A percentile compares a stretch with the other conserved stretches of the same genome.
phyloP scores from a whole-genome alignment of 2,113 vertebrate genomes.

The Cyprinodon brontotheroides region DNA sequence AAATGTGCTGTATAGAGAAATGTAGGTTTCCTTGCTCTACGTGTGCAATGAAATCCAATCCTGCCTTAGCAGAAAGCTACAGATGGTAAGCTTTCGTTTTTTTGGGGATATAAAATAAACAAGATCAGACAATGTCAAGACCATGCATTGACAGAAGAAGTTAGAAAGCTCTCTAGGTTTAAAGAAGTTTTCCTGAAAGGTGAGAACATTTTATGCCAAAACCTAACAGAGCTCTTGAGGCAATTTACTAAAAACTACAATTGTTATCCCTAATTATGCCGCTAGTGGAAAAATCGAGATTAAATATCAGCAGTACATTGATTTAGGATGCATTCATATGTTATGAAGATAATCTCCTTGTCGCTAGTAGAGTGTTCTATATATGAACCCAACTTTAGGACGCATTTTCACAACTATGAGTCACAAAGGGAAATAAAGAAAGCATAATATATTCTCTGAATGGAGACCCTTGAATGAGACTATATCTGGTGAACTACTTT shows the following conservation, averaged over 20 bases:
- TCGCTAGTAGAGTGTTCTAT: background rate
- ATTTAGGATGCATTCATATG: background rate
- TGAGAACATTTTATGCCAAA: background rate
- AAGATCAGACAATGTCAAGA: background rate
- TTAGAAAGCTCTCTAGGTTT: background rate
- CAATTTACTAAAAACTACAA: background rate
- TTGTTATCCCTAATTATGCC: background rate
- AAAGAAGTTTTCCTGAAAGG: background rate
- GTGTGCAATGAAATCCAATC: background rate
- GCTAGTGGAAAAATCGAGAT: background rate
- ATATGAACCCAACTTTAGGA: background rate
- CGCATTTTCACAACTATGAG: background rate
- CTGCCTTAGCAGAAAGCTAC: background rate
- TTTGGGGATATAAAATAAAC: background rate
- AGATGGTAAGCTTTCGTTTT: background rate
- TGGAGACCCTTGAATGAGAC: conserved; percentile 35
- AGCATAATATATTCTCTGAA: conserved; percentile 13
- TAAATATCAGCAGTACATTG: background rate
- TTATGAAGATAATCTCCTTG: background rate
- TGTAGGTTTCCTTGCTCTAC: background rate
- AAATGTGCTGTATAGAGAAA: background rate
- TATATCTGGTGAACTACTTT: conserved; percentile 41
- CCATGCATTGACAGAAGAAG: background rate
- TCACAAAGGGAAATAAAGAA: conserved; percentile 14
- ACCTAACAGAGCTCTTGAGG: background rate